phyloP scores from a whole-genome alignment of 2,113 vertebrate species.

The Podarcis cretensis region DNA sequence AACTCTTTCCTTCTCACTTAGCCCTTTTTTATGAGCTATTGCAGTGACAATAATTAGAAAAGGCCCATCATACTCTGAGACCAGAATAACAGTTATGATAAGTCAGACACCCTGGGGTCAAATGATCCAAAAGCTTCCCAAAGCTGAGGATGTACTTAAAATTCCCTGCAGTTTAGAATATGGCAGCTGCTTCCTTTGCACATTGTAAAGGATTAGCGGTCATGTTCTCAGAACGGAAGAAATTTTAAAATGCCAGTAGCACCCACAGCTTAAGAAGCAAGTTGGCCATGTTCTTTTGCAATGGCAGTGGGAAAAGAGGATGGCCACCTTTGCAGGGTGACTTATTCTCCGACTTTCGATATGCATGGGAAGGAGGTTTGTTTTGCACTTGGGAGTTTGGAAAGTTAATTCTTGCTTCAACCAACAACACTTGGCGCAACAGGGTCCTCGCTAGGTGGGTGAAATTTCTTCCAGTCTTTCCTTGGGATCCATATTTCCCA shows the following conservation, averaged over 20 bases:
- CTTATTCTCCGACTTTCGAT: neutral
- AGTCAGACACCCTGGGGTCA: neutral
- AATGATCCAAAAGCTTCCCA: neutral
- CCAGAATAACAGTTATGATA: neutral
- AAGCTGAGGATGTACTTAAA: neutral
- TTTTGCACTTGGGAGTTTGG: too few species aligned
- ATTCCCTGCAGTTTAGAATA: neutral
- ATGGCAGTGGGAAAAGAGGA: neutral
- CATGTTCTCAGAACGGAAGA: neutral
- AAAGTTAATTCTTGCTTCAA: too few species aligned
- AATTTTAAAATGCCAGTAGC: neutral
- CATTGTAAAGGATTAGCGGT: neutral
- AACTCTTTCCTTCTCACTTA: slow-evolving; percentile 43
- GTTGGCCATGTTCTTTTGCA: neutral
- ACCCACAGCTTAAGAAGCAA: neutral
- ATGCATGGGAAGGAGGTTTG: too few species aligned
- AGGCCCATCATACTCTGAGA: neutral
- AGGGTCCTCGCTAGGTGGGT: too few species aligned
- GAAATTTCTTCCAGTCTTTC: too few species aligned
- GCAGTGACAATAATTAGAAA: neutral
- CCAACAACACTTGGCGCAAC: too few species aligned
- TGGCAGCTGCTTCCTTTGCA: neutral
- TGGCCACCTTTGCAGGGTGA: neutral
- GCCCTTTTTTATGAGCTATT: slow-evolving; percentile 3
- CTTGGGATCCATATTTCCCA: too few species aligned